Evolutionary conservation across 1,140 invertebrate genomes (phyloP), one percentile per base, ranked within the genome.

Genomic region (Cheumatopsyche charites): DNA sequence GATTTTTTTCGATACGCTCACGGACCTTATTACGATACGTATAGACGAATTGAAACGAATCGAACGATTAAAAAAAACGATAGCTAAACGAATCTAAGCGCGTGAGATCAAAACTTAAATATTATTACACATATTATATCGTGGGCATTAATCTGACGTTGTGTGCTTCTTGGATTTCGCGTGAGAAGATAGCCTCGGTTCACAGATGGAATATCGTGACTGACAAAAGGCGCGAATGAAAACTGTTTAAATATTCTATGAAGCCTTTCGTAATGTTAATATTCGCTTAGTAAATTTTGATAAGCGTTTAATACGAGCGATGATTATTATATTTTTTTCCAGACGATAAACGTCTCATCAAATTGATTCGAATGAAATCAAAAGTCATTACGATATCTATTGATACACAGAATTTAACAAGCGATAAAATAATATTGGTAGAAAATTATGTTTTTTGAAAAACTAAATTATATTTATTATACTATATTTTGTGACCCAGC

Each of bases 261-360:
- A 58, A 58, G 55, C 21, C 43, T 23, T 58, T 58, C 55, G 21
- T 58, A 25, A 26, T 26, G 55, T 21, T 58, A 58, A 58, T 58
- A 26, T 58, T 58, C 55, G 55, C 23, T 13, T 58, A 58, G 55
- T 23, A 58, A 58, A 25, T 23, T 23, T 58, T 58, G 55, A 58
- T 58, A 58, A 11, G 55, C 55, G 55, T 58, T 21, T 58, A 58
- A 58, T 58, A 58, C 11, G 13, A 47, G 21, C 55, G 19, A 25
- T 58, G 21, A 25, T 12, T 55, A 23, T 4, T 55, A 36, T 36
- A 36, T 36, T 36, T 36, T 36, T 36, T 36, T 36, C 3, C 3
- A 36, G 29, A 4, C 3, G 29, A 36, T 36, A 36, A 36, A 36
- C 9, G 29, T 9, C 29, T 36, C 29, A 36, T 36, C 29, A 4